Conservation (phyloP, 92 coral and sea anemone genomes). For the Bergia puertoricense region DNA sequence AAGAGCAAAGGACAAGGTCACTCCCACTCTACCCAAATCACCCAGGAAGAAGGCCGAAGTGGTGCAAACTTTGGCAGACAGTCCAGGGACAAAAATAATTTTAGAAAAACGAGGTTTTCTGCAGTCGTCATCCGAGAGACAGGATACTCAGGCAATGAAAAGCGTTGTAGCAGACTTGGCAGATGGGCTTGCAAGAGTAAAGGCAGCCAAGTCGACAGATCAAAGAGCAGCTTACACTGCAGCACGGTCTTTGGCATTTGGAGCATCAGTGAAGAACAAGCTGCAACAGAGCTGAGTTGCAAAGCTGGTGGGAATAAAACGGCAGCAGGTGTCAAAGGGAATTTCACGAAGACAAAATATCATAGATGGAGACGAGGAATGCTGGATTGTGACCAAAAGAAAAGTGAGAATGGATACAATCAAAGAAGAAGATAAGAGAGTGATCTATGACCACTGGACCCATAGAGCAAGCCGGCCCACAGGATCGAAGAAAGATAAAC, state of each 20-base stretch:
- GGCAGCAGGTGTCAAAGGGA: conserved; percentile 39
- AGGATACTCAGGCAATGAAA: conserved; percentile 23
- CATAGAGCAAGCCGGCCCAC: conserved; percentile 43
- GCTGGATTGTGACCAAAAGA: conserved; percentile 31
- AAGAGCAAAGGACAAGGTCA: too few species aligned
- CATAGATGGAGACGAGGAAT: conserved; percentile 17
- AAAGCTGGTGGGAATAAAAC: conserved; percentile 41
- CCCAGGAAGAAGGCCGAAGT: too few species aligned
- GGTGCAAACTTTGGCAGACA: too few species aligned
- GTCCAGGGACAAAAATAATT: too few species aligned
- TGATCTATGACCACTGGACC: conserved; percentile 40
- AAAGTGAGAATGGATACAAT: conserved; percentile 34
- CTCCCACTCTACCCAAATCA: too few species aligned
- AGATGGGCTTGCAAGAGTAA: conserved; percentile 16
- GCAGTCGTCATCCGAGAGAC: conserved; percentile 1
- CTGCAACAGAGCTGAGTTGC: conserved; percentile 30
- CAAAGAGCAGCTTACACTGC: conserved; percentile 44
- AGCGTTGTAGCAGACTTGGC: conserved; percentile 30
- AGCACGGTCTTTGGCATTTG: conserved; percentile 44
- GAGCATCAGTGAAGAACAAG: not conserved
- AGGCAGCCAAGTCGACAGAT: not conserved
- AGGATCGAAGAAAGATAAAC: conserved; percentile 35
- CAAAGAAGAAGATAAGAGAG: conserved; percentile 10
- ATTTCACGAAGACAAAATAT: conserved; percentile 8
- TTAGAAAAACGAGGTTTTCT: not conserved